A percentile compares a stretch with the other conserved stretches of the same genome.
phyloP scores from a whole-genome alignment of 2,797 vertebrate species.

The Brotogeris chrysoptera region DNA sequence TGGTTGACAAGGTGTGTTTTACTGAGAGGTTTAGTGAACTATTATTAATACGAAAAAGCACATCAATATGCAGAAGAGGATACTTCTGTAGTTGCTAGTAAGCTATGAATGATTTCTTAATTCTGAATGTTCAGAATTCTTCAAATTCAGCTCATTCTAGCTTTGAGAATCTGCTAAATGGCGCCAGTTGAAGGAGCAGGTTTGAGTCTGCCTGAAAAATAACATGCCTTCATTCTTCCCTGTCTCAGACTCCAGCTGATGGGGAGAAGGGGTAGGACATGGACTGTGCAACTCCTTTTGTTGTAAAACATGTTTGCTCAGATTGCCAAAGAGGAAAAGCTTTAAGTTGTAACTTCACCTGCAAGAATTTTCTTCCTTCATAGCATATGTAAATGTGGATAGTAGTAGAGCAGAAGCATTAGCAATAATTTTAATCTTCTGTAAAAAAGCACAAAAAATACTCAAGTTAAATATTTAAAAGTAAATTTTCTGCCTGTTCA shows the following conservation, averaged over 20 bases:
- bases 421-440: background rate
- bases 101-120: background rate
- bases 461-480: background rate
- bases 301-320: background rate
- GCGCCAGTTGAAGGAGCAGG: background rate
- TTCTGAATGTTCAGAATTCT: background rate
- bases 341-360: background rate
- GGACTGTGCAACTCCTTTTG: background rate
- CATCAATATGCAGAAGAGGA: background rate
- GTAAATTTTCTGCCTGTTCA: background rate
- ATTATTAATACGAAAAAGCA: background rate
- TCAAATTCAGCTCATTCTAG: background rate
- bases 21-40: background rate
- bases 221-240: background rate
- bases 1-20: background rate
- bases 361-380: background rate
- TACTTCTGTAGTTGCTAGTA: background rate
- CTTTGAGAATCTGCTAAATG: background rate
- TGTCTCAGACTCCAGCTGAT: background rate
- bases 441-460: background rate
- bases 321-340: background rate
- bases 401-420: background rate
- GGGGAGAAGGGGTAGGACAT: background rate
- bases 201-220: background rate
- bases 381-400: background rate